Conservation (phyloP, 2,113 vertebrate species). For the Hippocampus guttulatus region DNA sequence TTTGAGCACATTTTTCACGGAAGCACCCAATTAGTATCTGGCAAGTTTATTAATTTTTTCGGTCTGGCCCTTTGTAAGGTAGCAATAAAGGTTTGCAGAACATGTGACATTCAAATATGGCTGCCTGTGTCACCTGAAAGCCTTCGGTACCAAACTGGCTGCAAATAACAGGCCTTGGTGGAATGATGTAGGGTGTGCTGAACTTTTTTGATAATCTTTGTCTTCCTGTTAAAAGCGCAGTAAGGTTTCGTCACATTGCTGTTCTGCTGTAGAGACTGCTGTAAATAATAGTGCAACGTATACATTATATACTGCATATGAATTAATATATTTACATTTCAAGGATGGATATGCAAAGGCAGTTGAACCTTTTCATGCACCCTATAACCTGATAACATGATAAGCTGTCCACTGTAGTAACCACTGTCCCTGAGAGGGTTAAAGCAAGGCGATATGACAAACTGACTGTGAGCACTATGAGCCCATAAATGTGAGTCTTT, state of each 20-base stretch:
- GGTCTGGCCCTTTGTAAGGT: neutral
- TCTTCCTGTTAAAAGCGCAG: slow-evolving; percentile 61
- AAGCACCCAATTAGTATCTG: neutral
- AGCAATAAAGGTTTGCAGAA: neutral
- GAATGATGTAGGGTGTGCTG: slow-evolving; percentile 37
- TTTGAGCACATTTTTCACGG: neutral
- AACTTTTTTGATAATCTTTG: slow-evolving; percentile 57
- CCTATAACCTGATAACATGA: too few species aligned
- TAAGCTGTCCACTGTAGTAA: too few species aligned
- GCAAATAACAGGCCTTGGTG: neutral
- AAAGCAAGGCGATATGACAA: neutral
- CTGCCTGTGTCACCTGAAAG: slow-evolving; percentile 13
- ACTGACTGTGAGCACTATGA: neutral
- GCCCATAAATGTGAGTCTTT: neutral
- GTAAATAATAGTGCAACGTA: neutral
- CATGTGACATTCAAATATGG: neutral
- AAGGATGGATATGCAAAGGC: neutral
- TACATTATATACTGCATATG: neutral
- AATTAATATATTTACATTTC: neutral
- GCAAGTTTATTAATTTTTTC: too few species aligned
- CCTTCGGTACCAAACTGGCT: slow-evolving; percentile 4
- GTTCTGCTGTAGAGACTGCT: neutral
- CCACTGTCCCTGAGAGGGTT: too few species aligned
- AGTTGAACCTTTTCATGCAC: too few species aligned
- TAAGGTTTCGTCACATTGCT: slow-evolving; percentile 14